A percentile compares a stretch with the other conserved stretches of the same genome.
Evolutionary conservation across 2,888 invertebrate genomes (phyloP).

Genomic region (Epirrhoe tristata): DNA sequence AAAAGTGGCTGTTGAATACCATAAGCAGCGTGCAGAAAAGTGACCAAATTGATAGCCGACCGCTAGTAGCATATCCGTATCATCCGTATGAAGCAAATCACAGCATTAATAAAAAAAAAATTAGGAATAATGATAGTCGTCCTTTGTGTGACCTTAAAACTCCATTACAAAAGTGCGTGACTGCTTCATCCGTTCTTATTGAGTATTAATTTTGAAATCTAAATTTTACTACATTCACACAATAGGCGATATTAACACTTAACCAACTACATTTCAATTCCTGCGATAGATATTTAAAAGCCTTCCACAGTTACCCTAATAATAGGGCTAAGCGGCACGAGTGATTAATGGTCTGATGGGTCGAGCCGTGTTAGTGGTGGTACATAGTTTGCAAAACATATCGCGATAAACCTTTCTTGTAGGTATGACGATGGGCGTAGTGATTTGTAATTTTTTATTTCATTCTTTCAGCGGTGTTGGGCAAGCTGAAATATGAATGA

Average conservation of each 20-base stretch:
- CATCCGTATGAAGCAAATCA: too few relatives aligned
- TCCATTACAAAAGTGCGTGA: background rate
- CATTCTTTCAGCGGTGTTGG: background rate
- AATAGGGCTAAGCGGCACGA: constrained; percentile 59
- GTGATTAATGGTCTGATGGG: constrained; percentile 61
- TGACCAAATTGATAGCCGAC: too few relatives aligned
- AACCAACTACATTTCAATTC: constrained; percentile 33
- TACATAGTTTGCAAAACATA: constrained; percentile 40
- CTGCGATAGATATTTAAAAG: constrained; percentile 63
- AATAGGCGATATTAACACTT: background rate
- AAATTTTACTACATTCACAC: background rate
- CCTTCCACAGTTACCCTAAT: constrained; percentile 65
- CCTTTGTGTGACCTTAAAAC: too few relatives aligned
- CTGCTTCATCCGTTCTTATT: background rate
- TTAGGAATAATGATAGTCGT: too few relatives aligned
- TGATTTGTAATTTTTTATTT: constrained; percentile 7
- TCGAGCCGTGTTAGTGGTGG: constrained; percentile 35
- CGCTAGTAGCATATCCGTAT: too few relatives aligned
- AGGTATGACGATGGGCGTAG: constrained; percentile 21
- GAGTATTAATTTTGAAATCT: background rate
- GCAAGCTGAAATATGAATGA: background rate
- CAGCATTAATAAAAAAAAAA: too few relatives aligned
- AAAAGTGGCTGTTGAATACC: too few relatives aligned
- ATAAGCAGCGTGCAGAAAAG: too few relatives aligned
- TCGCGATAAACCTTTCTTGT: constrained; percentile 32